Conservation (phyloP, 1,140 invertebrate genomes). For the Meloidogyne chitwoodi region DNA sequence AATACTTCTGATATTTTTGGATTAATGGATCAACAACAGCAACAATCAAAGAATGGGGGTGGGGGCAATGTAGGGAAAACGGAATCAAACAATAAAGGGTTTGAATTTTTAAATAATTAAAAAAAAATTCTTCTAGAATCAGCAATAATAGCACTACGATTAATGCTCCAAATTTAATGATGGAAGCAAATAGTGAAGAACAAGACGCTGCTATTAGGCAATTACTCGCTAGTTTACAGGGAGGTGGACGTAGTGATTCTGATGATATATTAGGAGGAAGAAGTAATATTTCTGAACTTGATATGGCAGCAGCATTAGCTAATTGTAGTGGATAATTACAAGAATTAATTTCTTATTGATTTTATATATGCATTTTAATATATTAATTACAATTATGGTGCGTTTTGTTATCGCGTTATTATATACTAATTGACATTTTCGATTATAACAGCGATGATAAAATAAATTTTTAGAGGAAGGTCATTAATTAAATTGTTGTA, state of each 20-base stretch:
- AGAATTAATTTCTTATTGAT: neutral
- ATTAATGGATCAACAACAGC: neutral
- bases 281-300: neutral
- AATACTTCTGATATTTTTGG: neutral
- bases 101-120: neutral
- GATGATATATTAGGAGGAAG: neutral
- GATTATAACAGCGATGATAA: neutral
- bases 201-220: conserved; percentile 13
- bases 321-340: neutral
- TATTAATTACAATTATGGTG: neutral
- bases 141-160: neutral
- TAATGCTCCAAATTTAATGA: neutral
- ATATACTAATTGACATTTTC: neutral
- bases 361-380: neutral
- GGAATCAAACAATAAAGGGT: neutral
- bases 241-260: neutral
- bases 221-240: conserved; percentile 1
- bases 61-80: neutral
- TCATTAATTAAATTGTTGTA: neutral
- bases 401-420: neutral
- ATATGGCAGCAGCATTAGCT: neutral
- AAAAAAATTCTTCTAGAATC: neutral
- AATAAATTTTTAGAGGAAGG: neutral
- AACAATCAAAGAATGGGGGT: neutral
- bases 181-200: conserved; percentile 1